Evolutionary conservation across 2,113 vertebrate genomes (phyloP), one percentile per base, ranked within the genome.

Genomic region (Sapayoa aenigma): DNA sequence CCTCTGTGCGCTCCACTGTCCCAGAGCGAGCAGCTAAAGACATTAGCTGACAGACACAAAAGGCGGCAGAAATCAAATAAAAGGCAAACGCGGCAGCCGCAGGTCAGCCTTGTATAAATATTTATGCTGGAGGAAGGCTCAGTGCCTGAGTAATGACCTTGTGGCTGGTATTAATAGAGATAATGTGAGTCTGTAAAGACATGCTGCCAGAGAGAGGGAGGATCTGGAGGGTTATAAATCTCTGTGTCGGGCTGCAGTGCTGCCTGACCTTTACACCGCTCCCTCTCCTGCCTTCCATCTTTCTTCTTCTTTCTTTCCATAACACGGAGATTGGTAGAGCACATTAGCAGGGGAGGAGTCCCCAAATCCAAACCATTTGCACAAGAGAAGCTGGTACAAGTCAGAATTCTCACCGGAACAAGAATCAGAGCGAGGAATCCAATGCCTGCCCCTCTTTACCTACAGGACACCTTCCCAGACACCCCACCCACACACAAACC

Each of bases 11-110:
- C 96, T 97, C 89, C 95, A 89, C 89, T 88, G 52, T 90, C 94
- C 97, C 95, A 97, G 97, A 97, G 96, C 94, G 97, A 93, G 95
- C 93, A 97, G 96, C 97, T 98, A 97, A 97, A 98, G 96, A 96
- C 74, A 95, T 98, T 98, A 98, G 96, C 97, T 90, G 92, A 97
- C 97, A 98, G 98, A 98, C 98, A 97, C 97, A 96, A 98, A 98
- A 98, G 97, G 98, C 97, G 96, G 98, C 97, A 98, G 98, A 98
- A 98, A 98, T 98, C 97, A 98, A 98, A 98, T 98, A 98, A 98
- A 98, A 98, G 97, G 97, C 97, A 97, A 98, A 97, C 11, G 93
- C 95, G 83, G 96, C 98, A 97, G 97, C 96, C 97, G 50, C 97
- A 98, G 98, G 98, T 98, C 97, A 98, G 95, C 92, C 96, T 97